These are phyloP conservation scores for Paramuricea clavata DNA, from an alignment of 92 coral and sea anemone genomes.

Conservation along the genomic window DNA sequence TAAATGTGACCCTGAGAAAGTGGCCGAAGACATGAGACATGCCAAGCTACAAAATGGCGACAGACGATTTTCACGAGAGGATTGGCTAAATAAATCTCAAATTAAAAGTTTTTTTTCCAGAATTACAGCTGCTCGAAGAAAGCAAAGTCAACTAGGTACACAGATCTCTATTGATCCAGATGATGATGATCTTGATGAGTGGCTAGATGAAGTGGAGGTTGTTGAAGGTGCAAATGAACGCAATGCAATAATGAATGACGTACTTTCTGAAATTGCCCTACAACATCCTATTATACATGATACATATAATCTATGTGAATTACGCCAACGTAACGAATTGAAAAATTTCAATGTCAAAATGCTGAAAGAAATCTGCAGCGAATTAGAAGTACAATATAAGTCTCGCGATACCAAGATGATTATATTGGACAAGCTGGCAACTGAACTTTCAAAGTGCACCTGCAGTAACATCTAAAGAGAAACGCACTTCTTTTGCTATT, in stretches of 20 bases:
- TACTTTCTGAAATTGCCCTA: conserved; percentile 12
- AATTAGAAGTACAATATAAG: conserved; percentile 35
- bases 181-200: conserved; percentile 46
- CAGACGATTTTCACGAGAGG: conserved; percentile 65
- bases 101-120: conserved; percentile 66
- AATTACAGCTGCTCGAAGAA: conserved; percentile 58
- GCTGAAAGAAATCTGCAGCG: conserved; percentile 38
- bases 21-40: conserved; percentile 70
- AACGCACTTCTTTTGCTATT: too few relatives aligned
- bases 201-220: conserved; percentile 29
- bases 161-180: not conserved
- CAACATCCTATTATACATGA: conserved; percentile 16
- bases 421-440: conserved; percentile 20
- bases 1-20: conserved; percentile 71
- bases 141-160: not conserved
- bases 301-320: conserved; percentile 28
- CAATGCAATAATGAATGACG: too few relatives aligned
- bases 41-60: conserved; percentile 61
- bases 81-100: conserved; percentile 71
- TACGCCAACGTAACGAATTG: conserved; percentile 5
- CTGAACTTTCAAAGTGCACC: conserved; percentile 14
- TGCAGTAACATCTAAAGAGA: too few relatives aligned
- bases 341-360: conserved; percentile 36
- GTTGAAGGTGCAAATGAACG: too few relatives aligned
- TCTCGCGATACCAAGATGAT: conserved; percentile 34